phyloP scores from a whole-genome alignment of 2,888 invertebrate species.

The Callosobruchus maculatus region DNA sequence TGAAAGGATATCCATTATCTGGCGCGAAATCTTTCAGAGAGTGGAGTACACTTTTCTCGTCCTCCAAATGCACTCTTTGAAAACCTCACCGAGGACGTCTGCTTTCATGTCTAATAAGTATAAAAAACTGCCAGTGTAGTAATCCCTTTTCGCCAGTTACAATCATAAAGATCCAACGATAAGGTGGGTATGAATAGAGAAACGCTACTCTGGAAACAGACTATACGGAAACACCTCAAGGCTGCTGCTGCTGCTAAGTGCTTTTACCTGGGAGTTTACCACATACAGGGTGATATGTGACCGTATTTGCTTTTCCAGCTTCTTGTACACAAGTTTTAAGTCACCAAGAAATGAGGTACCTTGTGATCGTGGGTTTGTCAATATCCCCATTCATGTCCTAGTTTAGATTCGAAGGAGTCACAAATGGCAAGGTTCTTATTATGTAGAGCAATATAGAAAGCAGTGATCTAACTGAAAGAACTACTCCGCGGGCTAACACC shows the following conservation, averaged over 20 bases:
- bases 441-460: no score
- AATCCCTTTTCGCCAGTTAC: neutral
- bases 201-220: neutral
- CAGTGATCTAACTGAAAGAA: no score
- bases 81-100: neutral
- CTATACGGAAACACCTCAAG: neutral
- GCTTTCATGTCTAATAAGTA: neutral
- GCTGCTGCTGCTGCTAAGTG: neutral
- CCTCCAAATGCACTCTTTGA: neutral
- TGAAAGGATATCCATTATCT: neutral
- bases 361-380: no score
- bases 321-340: no score
- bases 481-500: no score
- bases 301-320: no score
- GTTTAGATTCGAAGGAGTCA: no score
- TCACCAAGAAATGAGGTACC: no score
- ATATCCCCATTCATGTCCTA: no score
- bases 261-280: neutral
- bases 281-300: neutral
- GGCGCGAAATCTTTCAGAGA: neutral
- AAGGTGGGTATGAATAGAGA: neutral
- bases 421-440: no score
- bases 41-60: neutral
- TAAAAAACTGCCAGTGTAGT: neutral
- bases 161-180: neutral